Evolutionary conservation across 1,140 invertebrate species (phyloP).

Genomic region (Ceratina japonica): DNA sequence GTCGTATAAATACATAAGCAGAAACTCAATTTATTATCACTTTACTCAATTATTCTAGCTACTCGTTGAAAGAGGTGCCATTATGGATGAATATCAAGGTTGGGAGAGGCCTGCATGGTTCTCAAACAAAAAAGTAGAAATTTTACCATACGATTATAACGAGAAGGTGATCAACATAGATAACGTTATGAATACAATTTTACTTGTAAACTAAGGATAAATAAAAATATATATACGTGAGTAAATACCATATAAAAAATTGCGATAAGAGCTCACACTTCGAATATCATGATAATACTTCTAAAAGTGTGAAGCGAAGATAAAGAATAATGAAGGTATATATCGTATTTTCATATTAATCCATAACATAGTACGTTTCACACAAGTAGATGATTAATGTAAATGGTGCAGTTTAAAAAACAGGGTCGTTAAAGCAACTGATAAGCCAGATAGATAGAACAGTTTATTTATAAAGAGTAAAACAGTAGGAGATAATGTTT

Average conservation of each 20-base stretch:
- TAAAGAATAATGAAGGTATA: neutral
- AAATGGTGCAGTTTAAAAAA: slow-evolving; percentile 1
- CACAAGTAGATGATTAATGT: slow-evolving; percentile 7
- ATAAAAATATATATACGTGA: slow-evolving; percentile 5
- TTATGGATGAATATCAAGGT: slow-evolving; percentile 92
- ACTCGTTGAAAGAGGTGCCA: slow-evolving; percentile 85
- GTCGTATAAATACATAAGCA: too few species aligned
- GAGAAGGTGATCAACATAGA: neutral
- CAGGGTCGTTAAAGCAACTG: neutral
- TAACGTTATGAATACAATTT: neutral
- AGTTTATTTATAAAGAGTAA: neutral
- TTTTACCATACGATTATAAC: slow-evolving; percentile 88
- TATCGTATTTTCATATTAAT: neutral
- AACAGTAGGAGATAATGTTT: neutral
- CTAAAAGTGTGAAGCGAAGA: neutral
- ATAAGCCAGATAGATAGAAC: neutral
- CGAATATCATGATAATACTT: too few species aligned
- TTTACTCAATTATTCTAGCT: slow-evolving; percentile 73
- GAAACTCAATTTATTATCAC: neutral
- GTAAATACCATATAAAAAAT: neutral
- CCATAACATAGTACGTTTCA: neutral
- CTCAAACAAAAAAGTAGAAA: slow-evolving; percentile 79
- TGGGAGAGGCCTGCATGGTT: slow-evolving; percentile 93
- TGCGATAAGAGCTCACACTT: too few species aligned
- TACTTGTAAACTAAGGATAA: slow-evolving; percentile 2